Percentiles rank a stretch among this genome's conserved stretches.
Conservation (phyloP, 1,140 invertebrate species). For the Cyclina sinensis region DNA sequence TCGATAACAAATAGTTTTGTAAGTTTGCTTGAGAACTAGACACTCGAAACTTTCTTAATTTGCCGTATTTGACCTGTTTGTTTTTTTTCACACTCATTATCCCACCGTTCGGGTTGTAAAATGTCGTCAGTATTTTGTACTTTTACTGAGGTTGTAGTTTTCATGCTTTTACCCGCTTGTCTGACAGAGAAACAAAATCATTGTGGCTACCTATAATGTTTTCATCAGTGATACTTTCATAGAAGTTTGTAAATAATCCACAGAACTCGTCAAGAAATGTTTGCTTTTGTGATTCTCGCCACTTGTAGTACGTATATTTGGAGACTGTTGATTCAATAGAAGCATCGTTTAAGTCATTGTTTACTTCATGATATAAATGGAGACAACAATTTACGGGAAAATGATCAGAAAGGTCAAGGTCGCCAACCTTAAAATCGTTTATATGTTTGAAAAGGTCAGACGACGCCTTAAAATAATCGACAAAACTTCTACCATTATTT, state of each 20-base stretch:
- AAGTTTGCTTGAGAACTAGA: neutral
- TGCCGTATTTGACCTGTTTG: slow-evolving; percentile 9
- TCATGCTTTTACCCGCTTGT: neutral
- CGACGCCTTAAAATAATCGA: neutral
- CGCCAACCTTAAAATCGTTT: neutral
- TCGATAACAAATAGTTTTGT: neutral
- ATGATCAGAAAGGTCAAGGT: neutral
- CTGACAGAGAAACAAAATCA: neutral
- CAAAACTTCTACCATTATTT: neutral
- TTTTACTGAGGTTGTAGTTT: neutral
- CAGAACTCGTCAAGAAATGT: neutral
- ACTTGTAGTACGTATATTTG: neutral
- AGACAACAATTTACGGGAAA: neutral
- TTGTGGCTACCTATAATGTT: neutral
- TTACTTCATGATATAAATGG: neutral
- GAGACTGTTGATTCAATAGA: neutral
- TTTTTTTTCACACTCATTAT: neutral
- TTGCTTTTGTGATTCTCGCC: neutral
- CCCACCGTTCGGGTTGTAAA: neutral
- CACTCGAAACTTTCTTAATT: neutral
- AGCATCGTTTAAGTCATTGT: neutral
- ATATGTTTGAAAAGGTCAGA: neutral
- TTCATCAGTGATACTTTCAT: neutral
- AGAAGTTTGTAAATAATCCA: neutral
- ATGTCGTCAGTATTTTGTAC: neutral